Evolutionary conservation across 2,797 vertebrate genomes (phyloP).

Genomic region (Dendrocincla fuliginosa): DNA sequence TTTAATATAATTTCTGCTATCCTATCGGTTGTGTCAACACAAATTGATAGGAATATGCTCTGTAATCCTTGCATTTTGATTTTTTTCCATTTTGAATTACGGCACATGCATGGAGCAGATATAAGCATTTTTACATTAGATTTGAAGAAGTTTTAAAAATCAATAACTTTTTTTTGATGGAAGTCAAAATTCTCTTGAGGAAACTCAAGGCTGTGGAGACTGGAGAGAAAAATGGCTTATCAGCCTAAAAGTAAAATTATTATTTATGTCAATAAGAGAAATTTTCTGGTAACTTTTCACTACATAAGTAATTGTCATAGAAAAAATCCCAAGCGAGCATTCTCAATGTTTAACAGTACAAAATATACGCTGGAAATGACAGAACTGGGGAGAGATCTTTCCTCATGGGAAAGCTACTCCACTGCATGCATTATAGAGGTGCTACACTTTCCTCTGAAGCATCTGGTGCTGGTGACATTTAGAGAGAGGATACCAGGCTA

Average conservation of each 20-base stretch:
- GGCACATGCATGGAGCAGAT: not conserved
- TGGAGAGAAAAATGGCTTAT: not conserved
- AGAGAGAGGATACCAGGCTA: not conserved
- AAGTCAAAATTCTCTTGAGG: not conserved
- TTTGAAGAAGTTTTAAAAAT: not conserved
- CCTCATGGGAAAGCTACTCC: not conserved
- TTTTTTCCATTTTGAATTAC: not conserved
- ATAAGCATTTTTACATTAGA: not conserved
- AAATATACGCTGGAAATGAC: not conserved
- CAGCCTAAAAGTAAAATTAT: not conserved
- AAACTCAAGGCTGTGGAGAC: not conserved
- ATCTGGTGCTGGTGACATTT: not conserved
- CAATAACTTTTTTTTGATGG: not conserved
- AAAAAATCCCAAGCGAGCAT: not conserved
- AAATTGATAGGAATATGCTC: not conserved
- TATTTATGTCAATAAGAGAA: not conserved
- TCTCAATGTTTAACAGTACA: not conserved
- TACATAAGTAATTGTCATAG: not conserved
- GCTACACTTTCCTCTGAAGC: not conserved
- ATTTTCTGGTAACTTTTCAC: not conserved
- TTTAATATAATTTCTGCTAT: not conserved
- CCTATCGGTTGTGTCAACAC: not conserved
- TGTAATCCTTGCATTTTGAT: not conserved
- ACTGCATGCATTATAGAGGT: not conserved
- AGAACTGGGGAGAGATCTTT: not conserved